Evolutionary conservation across 2,797 vertebrate genomes (phyloP).

Genomic region (Pangasius krempfi): DNA sequence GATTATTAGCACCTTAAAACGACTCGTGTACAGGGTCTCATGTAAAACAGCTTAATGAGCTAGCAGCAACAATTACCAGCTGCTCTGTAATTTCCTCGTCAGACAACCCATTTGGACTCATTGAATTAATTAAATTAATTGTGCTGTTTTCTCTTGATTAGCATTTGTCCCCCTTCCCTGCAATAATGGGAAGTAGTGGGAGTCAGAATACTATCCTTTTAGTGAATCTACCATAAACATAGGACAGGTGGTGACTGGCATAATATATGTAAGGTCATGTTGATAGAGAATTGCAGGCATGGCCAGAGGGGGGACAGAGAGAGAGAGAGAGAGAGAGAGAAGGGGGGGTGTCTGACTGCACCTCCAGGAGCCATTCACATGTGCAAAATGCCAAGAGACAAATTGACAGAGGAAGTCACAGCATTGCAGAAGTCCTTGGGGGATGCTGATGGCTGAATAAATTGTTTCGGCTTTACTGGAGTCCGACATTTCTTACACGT

Average conservation of each 20-base stretch:
- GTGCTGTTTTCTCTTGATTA: conserved; percentile 45
- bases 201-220: conserved; percentile 4
- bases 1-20: conserved; percentile 66
- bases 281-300: conserved; percentile 46
- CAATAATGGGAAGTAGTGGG: not conserved
- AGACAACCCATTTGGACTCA: conserved; percentile 54
- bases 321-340: not conserved
- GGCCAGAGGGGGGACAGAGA: not conserved
- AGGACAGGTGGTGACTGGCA: not conserved
- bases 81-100: conserved; percentile 59
- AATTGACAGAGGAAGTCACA: conserved; percentile 44
- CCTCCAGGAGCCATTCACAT: conserved; percentile 50
- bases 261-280: conserved; percentile 48
- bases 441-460: conserved; percentile 59
- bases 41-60: conserved; percentile 65
- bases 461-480: conserved; percentile 52
- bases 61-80: conserved; percentile 61
- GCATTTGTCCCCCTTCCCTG: not conserved
- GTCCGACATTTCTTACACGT: conserved; percentile 50
- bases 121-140: conserved; percentile 69
- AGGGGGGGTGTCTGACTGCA: conserved; percentile 41
- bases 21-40: conserved; percentile 1
- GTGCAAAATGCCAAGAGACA: conserved; percentile 53
- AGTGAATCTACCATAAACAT: conserved; percentile 18
- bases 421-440: conserved; percentile 49